A percentile compares a stretch with the other conserved stretches of the same genome.
phyloP scores from a whole-genome alignment of 2,797 vertebrate genomes.

The Crocidura indochinensis region DNA sequence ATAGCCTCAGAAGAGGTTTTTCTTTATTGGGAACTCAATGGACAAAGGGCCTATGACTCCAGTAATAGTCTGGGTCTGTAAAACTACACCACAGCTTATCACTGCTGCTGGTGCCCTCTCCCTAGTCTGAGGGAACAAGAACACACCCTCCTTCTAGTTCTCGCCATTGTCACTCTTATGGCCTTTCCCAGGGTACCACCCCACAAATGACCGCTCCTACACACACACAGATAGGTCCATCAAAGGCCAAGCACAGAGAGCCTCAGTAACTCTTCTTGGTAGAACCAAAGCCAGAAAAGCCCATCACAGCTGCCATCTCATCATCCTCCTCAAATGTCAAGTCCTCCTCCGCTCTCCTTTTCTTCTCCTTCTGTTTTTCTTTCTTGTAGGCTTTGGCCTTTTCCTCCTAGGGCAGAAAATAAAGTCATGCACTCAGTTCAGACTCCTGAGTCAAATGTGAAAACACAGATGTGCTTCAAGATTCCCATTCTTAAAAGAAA shows the following conservation, averaged over 20 bases:
- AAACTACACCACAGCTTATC: constrained; percentile 61
- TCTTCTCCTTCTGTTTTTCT: constrained; percentile 98
- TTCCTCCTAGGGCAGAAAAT: constrained; percentile 93
- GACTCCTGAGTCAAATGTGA: constrained; percentile 46
- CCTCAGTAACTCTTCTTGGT: constrained; percentile 97
- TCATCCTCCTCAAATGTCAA: constrained; percentile 97
- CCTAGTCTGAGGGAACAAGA: constrained; percentile 52
- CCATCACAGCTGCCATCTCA: constrained; percentile 99
- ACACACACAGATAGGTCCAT: constrained; percentile 78
- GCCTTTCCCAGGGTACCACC: constrained; percentile 84
- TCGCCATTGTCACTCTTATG: constrained; percentile 81
- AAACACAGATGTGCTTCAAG: constrained; percentile 47
- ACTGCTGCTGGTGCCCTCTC: constrained; percentile 67
- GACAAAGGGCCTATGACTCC: constrained; percentile 73
- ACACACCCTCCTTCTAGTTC: constrained; percentile 46
- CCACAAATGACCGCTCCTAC: constrained; percentile 82
- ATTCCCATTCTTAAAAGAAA: constrained; percentile 64
- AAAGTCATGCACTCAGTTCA: constrained; percentile 76
- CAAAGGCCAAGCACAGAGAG: constrained; percentile 79
- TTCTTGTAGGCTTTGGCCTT: constrained; percentile 99
- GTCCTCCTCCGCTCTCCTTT: constrained; percentile 97
- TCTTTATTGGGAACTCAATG: constrained; percentile 81
- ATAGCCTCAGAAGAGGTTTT: constrained; percentile 78
- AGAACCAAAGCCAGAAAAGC: constrained; percentile 97
- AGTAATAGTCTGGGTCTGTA: constrained; percentile 65